phyloP scores from a whole-genome alignment of 1,140 invertebrate species.

The Chymomyza costata region DNA sequence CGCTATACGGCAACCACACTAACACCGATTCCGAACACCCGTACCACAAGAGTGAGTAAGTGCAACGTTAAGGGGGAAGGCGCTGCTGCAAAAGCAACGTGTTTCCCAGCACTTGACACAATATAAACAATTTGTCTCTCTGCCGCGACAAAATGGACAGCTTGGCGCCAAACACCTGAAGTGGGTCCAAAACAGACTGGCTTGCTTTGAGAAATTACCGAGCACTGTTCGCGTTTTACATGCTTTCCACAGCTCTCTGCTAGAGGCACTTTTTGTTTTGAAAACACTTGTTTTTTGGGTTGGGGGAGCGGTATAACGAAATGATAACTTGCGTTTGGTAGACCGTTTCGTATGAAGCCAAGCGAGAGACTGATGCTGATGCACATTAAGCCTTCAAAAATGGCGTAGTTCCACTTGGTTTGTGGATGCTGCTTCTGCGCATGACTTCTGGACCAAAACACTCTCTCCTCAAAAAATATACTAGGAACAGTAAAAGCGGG shows the following conservation, averaged over 20 bases:
- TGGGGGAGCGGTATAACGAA: no score
- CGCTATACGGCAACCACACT: conserved; percentile 34
- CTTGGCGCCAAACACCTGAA: conserved; percentile 65
- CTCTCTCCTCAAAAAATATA: not conserved
- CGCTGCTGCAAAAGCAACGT: no score
- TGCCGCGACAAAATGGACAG: conserved; percentile 50
- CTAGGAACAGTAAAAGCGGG: conserved; percentile 41
- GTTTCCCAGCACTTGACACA: conserved; percentile 59
- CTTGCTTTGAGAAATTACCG: no score
- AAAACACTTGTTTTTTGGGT: no score
- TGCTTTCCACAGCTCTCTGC: no score
- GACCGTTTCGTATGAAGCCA: conserved; percentile 35
- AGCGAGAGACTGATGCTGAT: conserved; percentile 28
- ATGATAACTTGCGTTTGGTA: conserved; percentile 1
- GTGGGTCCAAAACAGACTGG: not conserved
- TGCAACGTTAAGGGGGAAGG: no score
- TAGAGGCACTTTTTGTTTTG: no score
- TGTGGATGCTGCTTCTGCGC: conserved; percentile 47
- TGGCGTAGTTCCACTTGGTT: conserved; percentile 13
- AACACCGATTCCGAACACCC: no score
- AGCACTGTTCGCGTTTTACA: no score
- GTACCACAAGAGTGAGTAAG: no score
- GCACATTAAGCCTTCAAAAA: not conserved
- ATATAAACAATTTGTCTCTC: conserved; percentile 70
- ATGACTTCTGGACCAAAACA: not conserved